Conservation (phyloP, 2,888 invertebrate genomes). For the Diplolepis rosae region DNA sequence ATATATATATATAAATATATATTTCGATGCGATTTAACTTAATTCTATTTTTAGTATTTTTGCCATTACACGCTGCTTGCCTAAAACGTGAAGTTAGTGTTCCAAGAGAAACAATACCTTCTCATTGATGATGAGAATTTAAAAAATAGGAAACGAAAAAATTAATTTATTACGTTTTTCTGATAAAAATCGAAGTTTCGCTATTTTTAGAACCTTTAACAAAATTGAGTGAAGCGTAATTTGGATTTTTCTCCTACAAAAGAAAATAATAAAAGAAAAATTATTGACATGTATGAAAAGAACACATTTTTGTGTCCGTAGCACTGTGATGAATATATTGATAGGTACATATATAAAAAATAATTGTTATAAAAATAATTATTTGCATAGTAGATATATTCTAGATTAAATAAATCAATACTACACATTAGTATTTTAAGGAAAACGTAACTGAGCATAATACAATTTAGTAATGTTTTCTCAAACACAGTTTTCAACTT, state of each 20-base stretch:
- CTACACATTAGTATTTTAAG: constrained; percentile 61
- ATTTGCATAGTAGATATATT: constrained; percentile 67
- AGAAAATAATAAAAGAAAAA: constrained; percentile 31
- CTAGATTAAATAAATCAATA: constrained; percentile 61
- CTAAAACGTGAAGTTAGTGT: constrained; percentile 15
- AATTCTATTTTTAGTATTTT: constrained; percentile 22
- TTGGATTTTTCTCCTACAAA: constrained; percentile 20
- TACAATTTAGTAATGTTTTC: constrained; percentile 52
- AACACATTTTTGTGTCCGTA: constrained; percentile 74
- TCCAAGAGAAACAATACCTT: neutral
- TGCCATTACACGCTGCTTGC: constrained; percentile 12
- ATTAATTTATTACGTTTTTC: neutral
- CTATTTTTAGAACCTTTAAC: neutral
- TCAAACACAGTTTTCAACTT: constrained; percentile 46
- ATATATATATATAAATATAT: constrained; percentile 31
- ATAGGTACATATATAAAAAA: constrained; percentile 61
- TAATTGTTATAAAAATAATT: constrained; percentile 59
- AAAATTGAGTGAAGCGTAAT: constrained; percentile 5
- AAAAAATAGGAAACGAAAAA: constrained; percentile 1
- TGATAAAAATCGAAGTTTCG: neutral
- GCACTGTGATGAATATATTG: constrained; percentile 74
- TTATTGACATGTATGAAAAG: constrained; percentile 54
- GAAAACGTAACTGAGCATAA: constrained; percentile 61
- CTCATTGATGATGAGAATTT: too few species aligned
- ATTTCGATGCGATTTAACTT: constrained; percentile 17